phyloP scores from a whole-genome alignment of 2,113 vertebrate species.

The Pelobates fuscus region DNA sequence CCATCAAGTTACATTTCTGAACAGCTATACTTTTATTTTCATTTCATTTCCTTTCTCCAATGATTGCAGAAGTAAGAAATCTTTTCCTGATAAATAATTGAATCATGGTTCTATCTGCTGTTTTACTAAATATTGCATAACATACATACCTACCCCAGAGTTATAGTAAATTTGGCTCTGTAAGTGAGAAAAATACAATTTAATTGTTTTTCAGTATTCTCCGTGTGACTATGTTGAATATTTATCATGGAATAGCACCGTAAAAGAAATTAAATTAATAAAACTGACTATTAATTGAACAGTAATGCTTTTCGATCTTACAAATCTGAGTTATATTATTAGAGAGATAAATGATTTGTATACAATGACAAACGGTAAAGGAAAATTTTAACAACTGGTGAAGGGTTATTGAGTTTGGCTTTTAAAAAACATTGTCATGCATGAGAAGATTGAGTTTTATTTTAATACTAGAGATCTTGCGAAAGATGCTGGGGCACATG shows the following conservation, averaged over 20 bases:
- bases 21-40: background rate
- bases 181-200: background rate
- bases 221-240: background rate
- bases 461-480: too few relatives aligned
- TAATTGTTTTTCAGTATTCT: background rate
- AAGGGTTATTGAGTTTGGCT: too few relatives aligned
- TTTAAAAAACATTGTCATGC: too few relatives aligned
- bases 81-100: slow-evolving; percentile 5
- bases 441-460: too few relatives aligned
- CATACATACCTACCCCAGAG: background rate
- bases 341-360: background rate
- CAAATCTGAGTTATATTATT: background rate
- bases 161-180: background rate
- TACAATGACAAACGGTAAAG: background rate
- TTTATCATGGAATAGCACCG: background rate
- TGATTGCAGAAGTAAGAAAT: background rate
- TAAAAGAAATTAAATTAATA: background rate
- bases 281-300: background rate
- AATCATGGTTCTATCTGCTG: background rate
- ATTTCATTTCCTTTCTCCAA: background rate
- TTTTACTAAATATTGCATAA: background rate
- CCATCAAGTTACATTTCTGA: background rate
- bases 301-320: background rate
- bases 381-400: background rate
- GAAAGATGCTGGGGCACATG: too few relatives aligned